phyloP scores from a whole-genome alignment of 2,113 vertebrate genomes.

The Ranitomeya imitator region DNA sequence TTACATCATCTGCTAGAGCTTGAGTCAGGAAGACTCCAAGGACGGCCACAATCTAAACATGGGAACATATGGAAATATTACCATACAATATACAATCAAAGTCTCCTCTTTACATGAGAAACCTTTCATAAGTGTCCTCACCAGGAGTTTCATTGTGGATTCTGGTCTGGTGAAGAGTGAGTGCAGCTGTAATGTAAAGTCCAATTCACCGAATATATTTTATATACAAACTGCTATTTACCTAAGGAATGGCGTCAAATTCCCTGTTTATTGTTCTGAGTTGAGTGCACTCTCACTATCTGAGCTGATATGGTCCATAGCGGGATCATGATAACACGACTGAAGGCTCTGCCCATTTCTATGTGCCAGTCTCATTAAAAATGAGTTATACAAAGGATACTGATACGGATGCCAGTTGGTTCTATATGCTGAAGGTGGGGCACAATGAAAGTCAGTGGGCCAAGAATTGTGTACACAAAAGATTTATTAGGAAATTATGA shows the following conservation, averaged over 20 bases:
- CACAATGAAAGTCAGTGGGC: neutral
- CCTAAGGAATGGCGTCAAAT: constrained; percentile 32
- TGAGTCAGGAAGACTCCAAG: constrained; percentile 51
- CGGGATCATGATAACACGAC: constrained; percentile 1
- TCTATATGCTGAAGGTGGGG: constrained; percentile 24
- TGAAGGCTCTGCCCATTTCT: constrained; percentile 5
- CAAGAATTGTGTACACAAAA: neutral
- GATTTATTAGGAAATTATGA: neutral
- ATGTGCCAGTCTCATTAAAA: constrained; percentile 20
- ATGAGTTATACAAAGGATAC: neutral
- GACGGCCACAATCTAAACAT: constrained; percentile 57
- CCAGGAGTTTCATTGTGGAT: constrained; percentile 51
- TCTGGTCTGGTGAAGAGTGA: constrained; percentile 2
- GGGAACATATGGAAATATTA: constrained; percentile 28
- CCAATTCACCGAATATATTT: constrained; percentile 31
- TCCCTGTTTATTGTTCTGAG: neutral
- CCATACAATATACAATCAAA: neutral
- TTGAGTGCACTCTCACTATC: constrained; percentile 19
- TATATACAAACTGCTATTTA: constrained; percentile 39
- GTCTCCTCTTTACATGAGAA: neutral
- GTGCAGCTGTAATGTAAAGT: neutral
- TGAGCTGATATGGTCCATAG: constrained; percentile 16
- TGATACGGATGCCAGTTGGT: constrained; percentile 3
- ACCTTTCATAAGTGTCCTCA: neutral
- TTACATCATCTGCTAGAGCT: constrained; percentile 59